Conservation (phyloP, 2,113 vertebrate species). For the Fukomys damarensis region DNA sequence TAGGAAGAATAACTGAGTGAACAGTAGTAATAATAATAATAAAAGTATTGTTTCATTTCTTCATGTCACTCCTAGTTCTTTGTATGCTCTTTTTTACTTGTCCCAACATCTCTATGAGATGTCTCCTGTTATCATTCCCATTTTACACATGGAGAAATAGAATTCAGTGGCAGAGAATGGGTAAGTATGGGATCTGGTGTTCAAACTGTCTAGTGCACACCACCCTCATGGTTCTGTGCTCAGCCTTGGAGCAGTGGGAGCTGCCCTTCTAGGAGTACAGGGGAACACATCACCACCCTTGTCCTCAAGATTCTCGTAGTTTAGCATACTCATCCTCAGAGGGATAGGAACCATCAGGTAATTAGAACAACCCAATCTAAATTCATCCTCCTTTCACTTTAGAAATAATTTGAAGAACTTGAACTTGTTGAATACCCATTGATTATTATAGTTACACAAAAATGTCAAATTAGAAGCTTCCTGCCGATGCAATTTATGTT, state of each 20-base stretch:
- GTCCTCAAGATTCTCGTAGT: accelerated
- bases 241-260: accelerated
- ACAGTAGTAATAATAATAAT: neutral
- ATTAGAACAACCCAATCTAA: neutral
- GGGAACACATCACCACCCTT: accelerated
- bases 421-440: constrained; percentile 54
- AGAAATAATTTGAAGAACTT: constrained; percentile 40
- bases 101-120: neutral
- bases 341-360: neutral
- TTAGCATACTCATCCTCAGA: neutral
- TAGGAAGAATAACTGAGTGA: neutral
- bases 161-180: neutral
- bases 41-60: neutral
- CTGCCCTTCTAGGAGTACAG: accelerated
- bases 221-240: neutral
- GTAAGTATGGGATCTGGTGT: accelerated
- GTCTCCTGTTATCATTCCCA: neutral
- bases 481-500: constrained; percentile 59
- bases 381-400: neutral
- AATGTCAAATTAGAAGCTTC: constrained; percentile 67
- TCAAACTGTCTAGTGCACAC: accelerated
- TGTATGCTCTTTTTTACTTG: neutral
- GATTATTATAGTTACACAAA: constrained; percentile 58
- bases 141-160: neutral
- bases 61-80: neutral